phyloP scores from a whole-genome alignment of 1,140 invertebrate genomes.

The Drosophila kurseongensis region DNA sequence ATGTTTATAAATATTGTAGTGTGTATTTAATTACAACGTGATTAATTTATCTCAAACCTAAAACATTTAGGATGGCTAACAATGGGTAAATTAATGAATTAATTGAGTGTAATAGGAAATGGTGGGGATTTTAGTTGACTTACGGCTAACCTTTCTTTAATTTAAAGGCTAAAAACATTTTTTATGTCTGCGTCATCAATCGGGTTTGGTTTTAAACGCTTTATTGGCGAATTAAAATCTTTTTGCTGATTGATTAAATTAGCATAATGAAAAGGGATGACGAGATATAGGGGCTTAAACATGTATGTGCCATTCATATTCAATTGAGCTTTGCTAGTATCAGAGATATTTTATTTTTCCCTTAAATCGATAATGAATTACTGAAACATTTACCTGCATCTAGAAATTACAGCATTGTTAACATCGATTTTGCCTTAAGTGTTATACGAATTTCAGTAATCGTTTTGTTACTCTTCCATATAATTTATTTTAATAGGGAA shows the following conservation, averaged over 20 bases:
- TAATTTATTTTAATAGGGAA: neutral
- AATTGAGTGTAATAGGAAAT: neutral
- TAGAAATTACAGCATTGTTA: constrained; percentile 1
- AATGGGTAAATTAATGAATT: neutral
- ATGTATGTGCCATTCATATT: neutral
- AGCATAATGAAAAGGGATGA: constrained; percentile 2
- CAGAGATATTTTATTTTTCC: neutral
- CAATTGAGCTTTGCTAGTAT: constrained; percentile 21
- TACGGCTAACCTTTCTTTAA: neutral
- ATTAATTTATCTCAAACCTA: constrained; percentile 1
- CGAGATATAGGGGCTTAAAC: neutral
- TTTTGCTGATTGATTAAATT: constrained; percentile 5
- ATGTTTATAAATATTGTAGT: neutral
- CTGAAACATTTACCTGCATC: neutral
- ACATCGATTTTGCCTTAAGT: neutral
- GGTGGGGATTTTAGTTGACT: neutral
- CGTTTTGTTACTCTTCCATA: neutral
- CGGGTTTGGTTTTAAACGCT: neutral
- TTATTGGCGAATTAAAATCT: neutral
- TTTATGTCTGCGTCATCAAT: neutral
- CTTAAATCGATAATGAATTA: neutral
- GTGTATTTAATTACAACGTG: neutral
- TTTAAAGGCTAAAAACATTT: neutral
- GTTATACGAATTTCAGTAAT: constrained; percentile 1
- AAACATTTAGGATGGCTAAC: neutral